Evolutionary conservation across 2,113 vertebrate genomes (phyloP).

Genomic region (Acrocephalus arundinaceus): DNA sequence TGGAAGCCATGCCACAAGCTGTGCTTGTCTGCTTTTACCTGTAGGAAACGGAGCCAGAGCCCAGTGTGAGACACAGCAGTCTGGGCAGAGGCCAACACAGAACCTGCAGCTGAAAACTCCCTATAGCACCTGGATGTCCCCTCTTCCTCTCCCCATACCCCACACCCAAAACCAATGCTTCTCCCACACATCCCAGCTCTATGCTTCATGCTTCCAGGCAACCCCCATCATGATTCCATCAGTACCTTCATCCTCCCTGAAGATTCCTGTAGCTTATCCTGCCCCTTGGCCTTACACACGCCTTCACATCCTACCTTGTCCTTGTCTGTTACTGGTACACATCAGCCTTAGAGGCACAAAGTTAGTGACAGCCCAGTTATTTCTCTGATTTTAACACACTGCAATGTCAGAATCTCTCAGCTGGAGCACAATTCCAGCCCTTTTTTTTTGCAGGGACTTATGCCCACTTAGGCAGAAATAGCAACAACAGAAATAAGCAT

Average conservation of each 20-base stretch:
- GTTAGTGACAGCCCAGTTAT: neutral
- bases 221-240: neutral
- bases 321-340: neutral
- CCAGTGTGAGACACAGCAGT: neutral
- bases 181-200: neutral
- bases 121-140: rapidly evolving
- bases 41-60: neutral
- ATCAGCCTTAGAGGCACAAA: neutral
- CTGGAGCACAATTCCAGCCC: neutral
- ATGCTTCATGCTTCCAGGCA: neutral
- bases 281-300: neutral
- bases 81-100: neutral
- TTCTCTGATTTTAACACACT: neutral
- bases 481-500: neutral
- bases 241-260: neutral
- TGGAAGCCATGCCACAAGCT: neutral
- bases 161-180: neutral
- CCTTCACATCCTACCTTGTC: neutral
- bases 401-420: neutral
- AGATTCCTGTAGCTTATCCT: neutral
- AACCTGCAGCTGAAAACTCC: neutral
- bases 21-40: neutral
- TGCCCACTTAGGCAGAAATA: neutral
- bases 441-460: neutral
- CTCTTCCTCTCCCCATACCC: neutral